Evolutionary conservation across 35 echinoderm and acorn worm species (phyloP), one percentile per base, ranked within the genome.

Genomic region (Antedon bifida): DNA sequence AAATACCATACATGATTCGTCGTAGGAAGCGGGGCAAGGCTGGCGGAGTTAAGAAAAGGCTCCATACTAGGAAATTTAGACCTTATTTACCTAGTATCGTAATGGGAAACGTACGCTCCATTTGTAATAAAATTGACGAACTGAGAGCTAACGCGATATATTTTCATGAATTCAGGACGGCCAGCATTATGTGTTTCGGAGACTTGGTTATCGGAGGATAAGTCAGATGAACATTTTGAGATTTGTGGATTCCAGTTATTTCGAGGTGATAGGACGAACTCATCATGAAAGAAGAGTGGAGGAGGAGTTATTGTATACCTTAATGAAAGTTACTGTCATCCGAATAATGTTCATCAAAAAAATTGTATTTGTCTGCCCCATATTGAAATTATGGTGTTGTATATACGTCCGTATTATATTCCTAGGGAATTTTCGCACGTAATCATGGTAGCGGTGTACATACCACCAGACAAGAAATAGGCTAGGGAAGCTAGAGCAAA

Each of bases 391-490:
- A 32, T 85, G 39, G 75, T 26, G 4, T 32, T 76, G 2, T 36
- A 9, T 34, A 32, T 85, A n/a, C 64, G 73, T 11, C 85, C 85
- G 8, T 56, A 80, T 31, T 86, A 86, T 34, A 46, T 88, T 16
- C 88, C 78, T 17, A 31, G 79, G 45, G 79, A 90, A 39, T 90
- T 90, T 86, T 86, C 84, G 29, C 88, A 90, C 56, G 88, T 86
- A 76, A 76, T 90, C 17, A n/a, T n/a, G n/a, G n/a, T n/a, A n/a
- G n/a, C n/a, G n/a, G 23, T 32, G 33, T 31, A 36, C 0, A 82
- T 51, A 8, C 76, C 82, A 34, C 79, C 78, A 45, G 73, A 82
- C 30, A 31, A 46, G 14, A 44, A 73, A 30, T 38, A 83, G 74
- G 73, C 84, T 0, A 90, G 82, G 21, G 30, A 39, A 16, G 84